A percentile compares a stretch with the other conserved stretches of the same genome.
phyloP scores from a whole-genome alignment of 1,140 invertebrate species.

The Lordiphosa mommai region DNA sequence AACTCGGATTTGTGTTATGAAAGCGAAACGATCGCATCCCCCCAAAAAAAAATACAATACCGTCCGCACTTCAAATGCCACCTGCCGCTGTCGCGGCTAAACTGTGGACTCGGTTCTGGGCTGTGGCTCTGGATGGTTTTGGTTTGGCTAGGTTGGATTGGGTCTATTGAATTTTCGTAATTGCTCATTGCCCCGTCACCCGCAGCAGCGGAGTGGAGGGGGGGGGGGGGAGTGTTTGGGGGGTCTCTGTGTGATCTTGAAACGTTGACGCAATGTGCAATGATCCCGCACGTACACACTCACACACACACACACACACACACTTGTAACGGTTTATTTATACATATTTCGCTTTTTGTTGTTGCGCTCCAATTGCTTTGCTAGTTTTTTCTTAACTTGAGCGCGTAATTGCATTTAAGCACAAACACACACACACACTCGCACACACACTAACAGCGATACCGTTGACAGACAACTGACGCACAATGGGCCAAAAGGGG shows the following conservation, averaged over 20 bases:
- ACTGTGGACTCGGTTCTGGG: conserved; percentile 48
- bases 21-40: conserved; percentile 16
- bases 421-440: conserved; percentile 32
- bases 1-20: conserved; percentile 7
- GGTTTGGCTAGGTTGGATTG: conserved; percentile 13
- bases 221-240: neutral
- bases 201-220: conserved; percentile 4
- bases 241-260: conserved; percentile 55
- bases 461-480: conserved; percentile 13
- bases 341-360: conserved; percentile 21
- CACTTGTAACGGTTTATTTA: conserved; percentile 9
- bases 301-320: conserved; percentile 21
- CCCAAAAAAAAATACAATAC: neutral
- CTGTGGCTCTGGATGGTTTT: conserved; percentile 7
- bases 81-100: conserved; percentile 68
- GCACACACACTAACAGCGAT: conserved; percentile 1
- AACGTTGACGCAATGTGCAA: conserved; percentile 76
- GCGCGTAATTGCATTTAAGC: conserved; percentile 74
- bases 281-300: conserved; percentile 59
- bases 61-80: conserved; percentile 50
- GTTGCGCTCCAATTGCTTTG: conserved; percentile 48
- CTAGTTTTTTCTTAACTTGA: conserved; percentile 64
- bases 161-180: conserved; percentile 45
- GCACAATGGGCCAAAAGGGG: conserved; percentile 50
- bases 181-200: conserved; percentile 35